These are phyloP conservation scores for Beroe forskalii DNA, from an alignment of 37 sponge, comb jelly and placozoan species.

Conservation along the genomic window DNA sequence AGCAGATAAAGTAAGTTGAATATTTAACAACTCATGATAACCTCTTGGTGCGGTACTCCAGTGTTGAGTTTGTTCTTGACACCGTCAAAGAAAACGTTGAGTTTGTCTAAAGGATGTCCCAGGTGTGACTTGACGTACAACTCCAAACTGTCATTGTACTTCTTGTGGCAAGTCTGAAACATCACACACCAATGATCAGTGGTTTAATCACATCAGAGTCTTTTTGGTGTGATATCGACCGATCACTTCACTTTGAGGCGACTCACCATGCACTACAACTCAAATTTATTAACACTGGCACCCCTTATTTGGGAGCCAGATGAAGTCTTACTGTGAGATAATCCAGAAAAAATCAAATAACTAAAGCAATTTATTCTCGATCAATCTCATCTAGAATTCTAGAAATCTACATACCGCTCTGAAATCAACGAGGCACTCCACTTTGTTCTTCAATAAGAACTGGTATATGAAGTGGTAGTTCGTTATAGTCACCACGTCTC, in stretches of 20 bases:
- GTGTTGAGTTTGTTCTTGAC: conserved; percentile 11
- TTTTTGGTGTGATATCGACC: too few species aligned
- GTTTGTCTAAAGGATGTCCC: not conserved
- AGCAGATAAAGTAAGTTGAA: too few species aligned
- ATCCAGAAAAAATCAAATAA: not conserved
- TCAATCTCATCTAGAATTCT: not conserved
- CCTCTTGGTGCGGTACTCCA: conserved; percentile 31
- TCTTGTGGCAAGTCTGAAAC: conserved; percentile 48
- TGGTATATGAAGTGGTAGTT: conserved; percentile 62
- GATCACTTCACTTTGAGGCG: too few species aligned
- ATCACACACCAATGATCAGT: too few species aligned
- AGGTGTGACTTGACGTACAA: conserved; percentile 42
- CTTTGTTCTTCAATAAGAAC: conserved; percentile 38
- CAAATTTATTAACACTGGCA: too few species aligned
- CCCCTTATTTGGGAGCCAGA: too few species aligned
- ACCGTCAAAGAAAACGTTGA: conserved; percentile 50
- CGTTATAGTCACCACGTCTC: conserved; percentile 8
- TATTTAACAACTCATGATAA: too few species aligned
- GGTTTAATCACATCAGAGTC: too few species aligned
- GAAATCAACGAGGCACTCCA: conserved; percentile 11
- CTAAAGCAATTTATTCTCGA: not conserved
- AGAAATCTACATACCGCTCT: conserved; percentile 28
- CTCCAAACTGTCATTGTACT: conserved; percentile 56
- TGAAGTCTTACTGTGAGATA: too few species aligned
- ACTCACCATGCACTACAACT: too few species aligned